A percentile compares a stretch with the other conserved stretches of the same genome.
phyloP scores from a whole-genome alignment of 2,888 invertebrate genomes.

The Pasiphila rectangulata region DNA sequence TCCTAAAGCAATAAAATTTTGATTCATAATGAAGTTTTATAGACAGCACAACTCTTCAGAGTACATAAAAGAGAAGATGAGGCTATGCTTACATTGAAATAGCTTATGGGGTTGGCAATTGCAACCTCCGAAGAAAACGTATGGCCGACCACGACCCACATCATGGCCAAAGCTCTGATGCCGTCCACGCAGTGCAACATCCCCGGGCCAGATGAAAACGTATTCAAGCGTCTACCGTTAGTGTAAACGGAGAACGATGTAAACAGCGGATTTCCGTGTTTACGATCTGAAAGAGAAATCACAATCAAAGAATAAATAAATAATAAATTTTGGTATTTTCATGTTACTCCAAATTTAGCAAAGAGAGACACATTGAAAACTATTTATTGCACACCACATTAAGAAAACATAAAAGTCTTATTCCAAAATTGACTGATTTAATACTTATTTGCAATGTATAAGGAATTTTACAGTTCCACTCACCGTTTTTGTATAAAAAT shows the following conservation, averaged over 20 bases:
- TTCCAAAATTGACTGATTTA: too few relatives aligned
- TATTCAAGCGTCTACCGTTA: constrained; percentile 56
- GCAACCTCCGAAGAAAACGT: constrained; percentile 37
- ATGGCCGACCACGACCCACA: constrained; percentile 71
- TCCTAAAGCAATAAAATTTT: too few relatives aligned
- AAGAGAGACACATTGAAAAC: too few relatives aligned
- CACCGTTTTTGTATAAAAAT: constrained; percentile 36
- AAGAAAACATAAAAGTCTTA: too few relatives aligned
- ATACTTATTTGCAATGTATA: too few relatives aligned
- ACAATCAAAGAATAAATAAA: too few relatives aligned
- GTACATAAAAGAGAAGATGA: too few relatives aligned
- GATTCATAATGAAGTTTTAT: too few relatives aligned
- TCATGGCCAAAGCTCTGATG: constrained; percentile 62
- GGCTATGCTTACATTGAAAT: not conserved
- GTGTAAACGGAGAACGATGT: constrained; percentile 50
- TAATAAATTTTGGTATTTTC: too few relatives aligned
- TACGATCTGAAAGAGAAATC: constrained; percentile 40
- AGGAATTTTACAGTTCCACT: constrained; percentile 8
- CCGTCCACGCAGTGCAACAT: constrained; percentile 67
- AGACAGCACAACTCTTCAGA: too few relatives aligned
- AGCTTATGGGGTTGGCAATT: constrained; percentile 25
- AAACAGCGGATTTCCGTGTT: constrained; percentile 24
- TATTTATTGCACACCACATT: too few relatives aligned
- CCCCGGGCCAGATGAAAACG: constrained; percentile 45
- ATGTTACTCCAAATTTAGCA: too few relatives aligned